phyloP scores from a whole-genome alignment of 92 coral and sea anemone genomes.

The Diadumene lineata region DNA sequence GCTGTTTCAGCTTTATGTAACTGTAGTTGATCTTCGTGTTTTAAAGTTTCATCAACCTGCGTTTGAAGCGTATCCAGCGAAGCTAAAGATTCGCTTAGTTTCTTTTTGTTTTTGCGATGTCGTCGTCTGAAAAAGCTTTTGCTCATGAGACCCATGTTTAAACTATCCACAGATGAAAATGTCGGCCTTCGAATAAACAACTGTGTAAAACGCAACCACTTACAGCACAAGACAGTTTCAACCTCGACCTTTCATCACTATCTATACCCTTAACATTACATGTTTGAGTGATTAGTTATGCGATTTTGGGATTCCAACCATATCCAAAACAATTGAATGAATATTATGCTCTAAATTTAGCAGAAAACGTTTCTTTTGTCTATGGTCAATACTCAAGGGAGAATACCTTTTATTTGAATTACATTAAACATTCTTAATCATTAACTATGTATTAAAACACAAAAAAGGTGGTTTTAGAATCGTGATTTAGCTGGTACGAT shows the following conservation, averaged over 20 bases:
- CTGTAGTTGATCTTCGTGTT: constrained; percentile 1
- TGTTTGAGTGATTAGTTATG: constrained; percentile 24
- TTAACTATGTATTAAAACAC: not conserved
- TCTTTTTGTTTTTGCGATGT: constrained; percentile 28
- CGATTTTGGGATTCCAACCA: constrained; percentile 42
- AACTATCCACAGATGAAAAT: not conserved
- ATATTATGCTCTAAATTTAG: constrained; percentile 19
- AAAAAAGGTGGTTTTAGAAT: no score
- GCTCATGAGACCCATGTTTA: constrained; percentile 30
- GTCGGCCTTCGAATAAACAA: not conserved
- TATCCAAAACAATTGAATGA: constrained; percentile 18
- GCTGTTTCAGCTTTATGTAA: constrained; percentile 2
- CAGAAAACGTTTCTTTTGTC: not conserved
- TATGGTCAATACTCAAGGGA: not conserved
- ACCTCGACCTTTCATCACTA: constrained; percentile 32
- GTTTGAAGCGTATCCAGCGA: constrained; percentile 18
- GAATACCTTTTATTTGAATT: not conserved
- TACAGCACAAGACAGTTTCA: not conserved
- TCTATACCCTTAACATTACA: constrained; percentile 3
- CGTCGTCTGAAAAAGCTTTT: constrained; percentile 37
- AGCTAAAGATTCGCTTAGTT: constrained; percentile 17
- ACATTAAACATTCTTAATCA: not conserved
- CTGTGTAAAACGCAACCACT: not conserved
- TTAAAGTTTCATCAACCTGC: constrained; percentile 21
- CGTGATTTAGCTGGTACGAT: no score